phyloP scores from a whole-genome alignment of 2,888 invertebrate species.

The Parnassius smintheus region DNA sequence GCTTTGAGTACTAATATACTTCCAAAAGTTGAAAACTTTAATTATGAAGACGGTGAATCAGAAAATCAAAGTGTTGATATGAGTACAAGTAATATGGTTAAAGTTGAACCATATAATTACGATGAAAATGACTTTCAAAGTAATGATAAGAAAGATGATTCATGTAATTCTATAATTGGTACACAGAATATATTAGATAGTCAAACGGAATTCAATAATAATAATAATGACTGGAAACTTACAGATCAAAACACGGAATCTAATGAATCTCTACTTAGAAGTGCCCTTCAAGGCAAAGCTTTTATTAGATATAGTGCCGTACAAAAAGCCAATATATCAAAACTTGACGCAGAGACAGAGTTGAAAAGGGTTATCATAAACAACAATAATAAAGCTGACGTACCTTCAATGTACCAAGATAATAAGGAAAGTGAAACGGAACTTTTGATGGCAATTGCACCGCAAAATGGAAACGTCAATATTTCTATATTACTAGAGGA shows the following conservation, averaged over 20 bases:
- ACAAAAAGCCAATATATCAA: conserved; percentile 75
- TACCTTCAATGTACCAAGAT: conserved; percentile 81
- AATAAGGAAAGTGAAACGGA: conserved; percentile 61
- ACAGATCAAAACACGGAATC: conserved; percentile 85
- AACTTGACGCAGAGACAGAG: conserved; percentile 64
- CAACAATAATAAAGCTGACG: conserved; percentile 73
- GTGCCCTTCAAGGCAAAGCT: conserved; percentile 91
- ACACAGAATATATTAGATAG: conserved; percentile 78
- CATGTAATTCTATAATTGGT: conserved; percentile 65
- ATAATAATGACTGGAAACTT: conserved; percentile 92
- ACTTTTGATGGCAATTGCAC: conserved; percentile 67
- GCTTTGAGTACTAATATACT: conserved; percentile 74
- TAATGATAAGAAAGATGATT: conserved; percentile 70
- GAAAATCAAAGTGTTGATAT: conserved; percentile 88
- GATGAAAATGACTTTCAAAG: conserved; percentile 65
- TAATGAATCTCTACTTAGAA: conserved; percentile 89
- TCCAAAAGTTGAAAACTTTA: conserved; percentile 87
- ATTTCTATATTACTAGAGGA: conserved; percentile 76
- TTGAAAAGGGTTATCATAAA: conserved; percentile 67
- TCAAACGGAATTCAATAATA: conserved; percentile 83
- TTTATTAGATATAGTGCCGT: conserved; percentile 78
- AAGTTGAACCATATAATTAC: conserved; percentile 69
- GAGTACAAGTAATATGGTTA: conserved; percentile 81
- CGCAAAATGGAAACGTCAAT: conserved; percentile 65
- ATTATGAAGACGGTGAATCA: conserved; percentile 89